These are phyloP conservation scores for Ginglymostoma cirratum DNA, from an alignment of 2,113 vertebrate genomes.

Conservation along the genomic window DNA sequence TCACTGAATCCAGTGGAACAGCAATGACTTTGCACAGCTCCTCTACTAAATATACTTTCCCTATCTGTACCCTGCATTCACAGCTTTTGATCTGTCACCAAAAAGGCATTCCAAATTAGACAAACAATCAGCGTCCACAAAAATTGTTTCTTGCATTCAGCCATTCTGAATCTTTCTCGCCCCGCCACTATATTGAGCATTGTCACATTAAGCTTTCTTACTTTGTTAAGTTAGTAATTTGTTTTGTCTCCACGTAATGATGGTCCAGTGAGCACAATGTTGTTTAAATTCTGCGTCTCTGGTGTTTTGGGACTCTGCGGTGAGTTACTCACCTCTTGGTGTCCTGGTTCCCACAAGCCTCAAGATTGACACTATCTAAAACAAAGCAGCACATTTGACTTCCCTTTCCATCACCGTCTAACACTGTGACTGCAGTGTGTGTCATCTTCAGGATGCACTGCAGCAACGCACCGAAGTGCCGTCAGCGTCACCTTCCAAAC, in stretches of 20 bases:
- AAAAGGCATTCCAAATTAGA: neutral
- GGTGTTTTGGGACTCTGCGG: neutral
- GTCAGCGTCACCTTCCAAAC: neutral
- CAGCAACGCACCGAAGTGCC: neutral
- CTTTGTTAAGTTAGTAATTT: neutral
- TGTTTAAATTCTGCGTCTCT: neutral
- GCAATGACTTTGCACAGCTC: neutral
- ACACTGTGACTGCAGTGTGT: neutral
- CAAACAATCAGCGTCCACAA: neutral
- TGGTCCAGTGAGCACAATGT: neutral
- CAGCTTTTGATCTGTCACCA: neutral
- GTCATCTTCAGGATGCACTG: neutral
- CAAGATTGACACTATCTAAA: neutral
- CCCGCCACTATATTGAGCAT: neutral
- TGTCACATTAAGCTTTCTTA: neutral
- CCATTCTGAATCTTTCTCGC: neutral
- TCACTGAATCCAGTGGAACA: neutral
- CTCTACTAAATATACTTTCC: neutral
- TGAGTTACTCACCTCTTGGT: neutral
- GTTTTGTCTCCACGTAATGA: neutral
- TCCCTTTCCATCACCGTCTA: neutral
- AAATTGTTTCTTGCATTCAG: neutral
- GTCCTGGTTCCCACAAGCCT: neutral
- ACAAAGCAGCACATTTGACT: neutral
- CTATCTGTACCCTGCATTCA: neutral